Conservation (phyloP, 1,140 invertebrate genomes). For the Elysia chlorotica region DNA sequence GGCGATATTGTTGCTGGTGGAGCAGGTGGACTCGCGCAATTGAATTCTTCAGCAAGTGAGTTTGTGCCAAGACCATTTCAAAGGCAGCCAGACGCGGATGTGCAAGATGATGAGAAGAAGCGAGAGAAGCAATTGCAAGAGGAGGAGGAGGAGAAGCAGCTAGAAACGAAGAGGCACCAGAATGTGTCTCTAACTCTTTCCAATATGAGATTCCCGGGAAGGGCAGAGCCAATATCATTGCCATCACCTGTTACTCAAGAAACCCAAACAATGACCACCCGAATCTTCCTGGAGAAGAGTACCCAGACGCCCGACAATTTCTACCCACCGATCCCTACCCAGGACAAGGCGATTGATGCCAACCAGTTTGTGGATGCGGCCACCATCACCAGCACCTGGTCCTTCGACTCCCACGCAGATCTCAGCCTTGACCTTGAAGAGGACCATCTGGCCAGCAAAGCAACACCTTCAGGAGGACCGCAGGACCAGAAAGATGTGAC, state of each 20-base stretch:
- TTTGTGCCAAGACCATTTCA: conserved; percentile 13
- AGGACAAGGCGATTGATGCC: conserved; percentile 24
- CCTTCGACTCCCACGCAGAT: conserved; percentile 19
- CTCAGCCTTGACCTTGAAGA: conserved; percentile 18
- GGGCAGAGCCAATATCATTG: no score
- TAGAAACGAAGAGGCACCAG: neutral
- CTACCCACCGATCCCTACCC: conserved; percentile 22
- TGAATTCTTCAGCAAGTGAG: conserved; percentile 12
- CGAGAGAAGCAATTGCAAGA: conserved; percentile 1
- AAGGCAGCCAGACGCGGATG: neutral
- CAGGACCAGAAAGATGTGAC: no score
- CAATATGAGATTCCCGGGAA: conserved; percentile 14
- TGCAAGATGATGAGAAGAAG: conserved; percentile 2
- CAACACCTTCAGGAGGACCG: no score
- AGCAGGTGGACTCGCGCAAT: no score
- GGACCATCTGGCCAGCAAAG: neutral
- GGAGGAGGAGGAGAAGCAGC: conserved; percentile 3
- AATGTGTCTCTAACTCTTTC: conserved; percentile 3
- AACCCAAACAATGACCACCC: conserved; percentile 10
- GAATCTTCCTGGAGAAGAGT: conserved; percentile 20
- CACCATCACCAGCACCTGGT: conserved; percentile 15
- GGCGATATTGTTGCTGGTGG: neutral
- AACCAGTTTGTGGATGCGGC: conserved; percentile 18
- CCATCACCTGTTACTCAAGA: conserved; percentile 1
- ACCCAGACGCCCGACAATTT: conserved; percentile 22